Percentiles rank a stretch among this genome's conserved stretches.
phyloP scores from a whole-genome alignment of 2,888 invertebrate genomes.

The Nezara viridula region DNA sequence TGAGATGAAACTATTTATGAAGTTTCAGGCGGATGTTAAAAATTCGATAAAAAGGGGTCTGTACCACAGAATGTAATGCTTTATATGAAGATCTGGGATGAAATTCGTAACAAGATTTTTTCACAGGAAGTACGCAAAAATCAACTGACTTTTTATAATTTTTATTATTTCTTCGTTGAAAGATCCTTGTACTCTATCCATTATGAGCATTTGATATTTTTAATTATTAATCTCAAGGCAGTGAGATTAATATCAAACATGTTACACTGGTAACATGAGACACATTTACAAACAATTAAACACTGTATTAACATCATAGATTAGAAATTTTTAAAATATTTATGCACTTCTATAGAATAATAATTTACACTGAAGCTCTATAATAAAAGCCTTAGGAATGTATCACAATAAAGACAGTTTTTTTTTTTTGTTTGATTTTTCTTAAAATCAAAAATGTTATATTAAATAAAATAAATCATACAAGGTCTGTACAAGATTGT shows the following conservation, averaged over 20 bases:
- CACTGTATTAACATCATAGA: constrained; percentile 4
- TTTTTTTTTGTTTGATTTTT: neutral
- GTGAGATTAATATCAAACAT: constrained; percentile 2
- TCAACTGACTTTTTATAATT: neutral
- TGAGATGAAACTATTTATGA: too few relatives aligned
- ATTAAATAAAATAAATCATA: constrained; percentile 44
- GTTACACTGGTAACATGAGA: neutral
- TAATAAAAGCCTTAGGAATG: constrained; percentile 51
- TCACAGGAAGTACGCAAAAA: neutral
- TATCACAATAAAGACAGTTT: constrained; percentile 35
- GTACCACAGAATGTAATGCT: too few relatives aligned
- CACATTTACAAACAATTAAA: constrained; percentile 1
- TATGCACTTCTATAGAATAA: neutral
- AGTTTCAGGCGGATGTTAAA: too few relatives aligned
- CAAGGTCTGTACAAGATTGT: constrained; percentile 54
- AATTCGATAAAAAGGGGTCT: too few relatives aligned
- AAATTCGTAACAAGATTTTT: too few relatives aligned
- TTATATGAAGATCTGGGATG: too few relatives aligned
- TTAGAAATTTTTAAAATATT: constrained; percentile 18
- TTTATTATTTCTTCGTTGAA: constrained; percentile 25
- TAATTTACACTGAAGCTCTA: constrained; percentile 25
- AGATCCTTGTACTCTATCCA: neutral
- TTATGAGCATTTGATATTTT: constrained; percentile 31
- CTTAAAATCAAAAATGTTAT: constrained; percentile 28
- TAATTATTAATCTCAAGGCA: constrained; percentile 15